phyloP scores from a whole-genome alignment of 2,797 vertebrate genomes.

The Falco rusticolus region DNA sequence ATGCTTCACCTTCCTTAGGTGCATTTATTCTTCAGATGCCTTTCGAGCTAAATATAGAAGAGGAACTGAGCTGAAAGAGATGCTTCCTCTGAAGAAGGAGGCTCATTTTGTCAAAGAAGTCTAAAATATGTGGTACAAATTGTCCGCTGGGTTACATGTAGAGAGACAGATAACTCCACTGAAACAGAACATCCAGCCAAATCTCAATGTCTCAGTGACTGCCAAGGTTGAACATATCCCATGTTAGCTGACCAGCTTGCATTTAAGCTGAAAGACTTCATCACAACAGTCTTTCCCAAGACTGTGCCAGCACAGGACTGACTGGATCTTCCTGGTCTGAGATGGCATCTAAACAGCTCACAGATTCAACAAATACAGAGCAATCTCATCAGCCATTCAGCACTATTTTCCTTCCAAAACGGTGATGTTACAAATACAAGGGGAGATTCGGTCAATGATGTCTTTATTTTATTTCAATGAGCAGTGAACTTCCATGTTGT shows the following conservation, averaged over 20 bases:
- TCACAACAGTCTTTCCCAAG: neutral
- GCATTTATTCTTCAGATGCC: neutral
- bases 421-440: neutral
- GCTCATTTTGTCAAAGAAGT: neutral
- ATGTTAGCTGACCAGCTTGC: neutral
- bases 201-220: neutral
- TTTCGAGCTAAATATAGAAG: neutral
- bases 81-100: neutral
- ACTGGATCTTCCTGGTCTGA: neutral
- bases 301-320: neutral
- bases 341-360: neutral
- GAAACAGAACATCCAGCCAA: neutral
- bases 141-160: neutral
- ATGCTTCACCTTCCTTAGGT: neutral
- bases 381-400: neutral
- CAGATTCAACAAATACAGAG: neutral
- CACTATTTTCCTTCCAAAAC: neutral
- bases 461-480: slow-evolving; percentile 36
- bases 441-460: neutral
- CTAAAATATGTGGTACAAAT: neutral
- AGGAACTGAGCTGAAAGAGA: neutral
- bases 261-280: neutral
- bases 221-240: neutral
- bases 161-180: neutral
- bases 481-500: neutral